These are phyloP conservation scores for Pseudomyrmex sp. DNA, from an alignment of 1,140 invertebrate species.

Conservation along the genomic window DNA sequence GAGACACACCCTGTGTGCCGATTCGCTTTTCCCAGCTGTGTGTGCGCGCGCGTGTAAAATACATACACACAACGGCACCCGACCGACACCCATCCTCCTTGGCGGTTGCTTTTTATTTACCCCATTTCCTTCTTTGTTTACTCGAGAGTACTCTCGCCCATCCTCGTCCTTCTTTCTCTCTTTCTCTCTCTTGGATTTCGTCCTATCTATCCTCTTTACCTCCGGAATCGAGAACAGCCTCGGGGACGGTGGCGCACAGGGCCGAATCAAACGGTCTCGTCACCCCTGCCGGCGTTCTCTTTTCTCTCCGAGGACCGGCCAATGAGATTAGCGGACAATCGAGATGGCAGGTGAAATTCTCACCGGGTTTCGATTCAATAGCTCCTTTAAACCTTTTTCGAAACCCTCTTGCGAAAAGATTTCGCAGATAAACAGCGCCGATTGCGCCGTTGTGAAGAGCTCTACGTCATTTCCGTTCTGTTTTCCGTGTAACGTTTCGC, in stretches of 20 bases:
- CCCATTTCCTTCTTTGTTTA: conserved; percentile 81
- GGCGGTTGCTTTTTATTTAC: conserved; percentile 80
- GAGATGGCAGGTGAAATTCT: conserved; percentile 53
- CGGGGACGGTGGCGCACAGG: not conserved
- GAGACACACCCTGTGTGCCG: conserved; percentile 33
- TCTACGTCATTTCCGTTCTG: not conserved
- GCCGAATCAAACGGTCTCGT: conserved; percentile 63
- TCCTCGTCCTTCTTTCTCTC: conserved; percentile 5
- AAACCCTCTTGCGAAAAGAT: conserved; percentile 46
- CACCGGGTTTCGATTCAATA: conserved; percentile 33
- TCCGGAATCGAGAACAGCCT: conserved; percentile 35
- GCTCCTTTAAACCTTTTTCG: conserved; percentile 47
- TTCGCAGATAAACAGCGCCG: conserved; percentile 29
- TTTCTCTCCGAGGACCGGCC: conserved; percentile 24
- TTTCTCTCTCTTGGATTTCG: not conserved
- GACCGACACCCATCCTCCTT: conserved; percentile 52
- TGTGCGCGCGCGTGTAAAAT: conserved; percentile 31
- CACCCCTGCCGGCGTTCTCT: conserved; percentile 33
- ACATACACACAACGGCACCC: conserved; percentile 33
- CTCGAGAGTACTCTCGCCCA: conserved; percentile 66
- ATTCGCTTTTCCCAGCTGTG: conserved; percentile 1
- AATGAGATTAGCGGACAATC: conserved; percentile 65
- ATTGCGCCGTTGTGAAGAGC: not conserved
- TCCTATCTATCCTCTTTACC: conserved; percentile 14
- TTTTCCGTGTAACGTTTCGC: not conserved